Percentiles rank a stretch among this genome's conserved stretches.
phyloP scores from a whole-genome alignment of 2,113 vertebrate genomes.

The Austrofundulus limnaeus region DNA sequence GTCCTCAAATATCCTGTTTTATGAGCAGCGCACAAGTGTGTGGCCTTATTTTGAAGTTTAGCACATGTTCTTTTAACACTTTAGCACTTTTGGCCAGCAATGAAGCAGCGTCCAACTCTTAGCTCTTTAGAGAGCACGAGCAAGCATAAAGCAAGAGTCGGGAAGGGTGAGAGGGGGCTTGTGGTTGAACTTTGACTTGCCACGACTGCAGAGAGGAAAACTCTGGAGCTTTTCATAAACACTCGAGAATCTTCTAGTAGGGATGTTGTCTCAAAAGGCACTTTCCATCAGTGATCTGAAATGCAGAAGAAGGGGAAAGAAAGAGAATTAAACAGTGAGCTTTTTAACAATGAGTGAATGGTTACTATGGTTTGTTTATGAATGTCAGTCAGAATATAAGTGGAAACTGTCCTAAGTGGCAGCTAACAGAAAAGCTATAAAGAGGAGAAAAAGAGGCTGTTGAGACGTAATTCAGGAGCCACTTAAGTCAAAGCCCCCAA shows the following conservation, averaged over 20 bases:
- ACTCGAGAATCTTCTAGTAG: slow-evolving; percentile 72
- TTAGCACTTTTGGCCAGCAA: slow-evolving; percentile 61
- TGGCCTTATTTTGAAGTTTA: slow-evolving; percentile 71
- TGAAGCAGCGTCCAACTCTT: slow-evolving; percentile 29
- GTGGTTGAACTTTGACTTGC: slow-evolving; percentile 73
- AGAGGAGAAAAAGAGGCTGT: too few relatives aligned
- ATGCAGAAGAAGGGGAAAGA: slow-evolving; percentile 45
- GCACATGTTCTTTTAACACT: slow-evolving; percentile 60
- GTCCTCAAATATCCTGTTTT: slow-evolving; percentile 71
- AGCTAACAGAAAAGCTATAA: too few relatives aligned
- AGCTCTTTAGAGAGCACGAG: too few relatives aligned
- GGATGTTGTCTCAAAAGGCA: slow-evolving; percentile 85
- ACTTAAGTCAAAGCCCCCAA: too few relatives aligned
- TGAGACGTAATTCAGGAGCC: slow-evolving; percentile 44
- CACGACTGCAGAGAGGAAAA: slow-evolving; percentile 48
- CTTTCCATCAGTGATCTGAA: slow-evolving; percentile 86
- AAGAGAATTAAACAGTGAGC: slow-evolving; percentile 20
- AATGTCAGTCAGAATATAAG: slow-evolving; percentile 52
- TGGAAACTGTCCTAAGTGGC: slow-evolving; percentile 38
- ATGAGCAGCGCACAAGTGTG: slow-evolving; percentile 28
- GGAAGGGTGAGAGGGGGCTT: slow-evolving; percentile 38
- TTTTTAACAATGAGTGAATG: background rate
- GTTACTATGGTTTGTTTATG: background rate
- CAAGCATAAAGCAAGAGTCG: slow-evolving; percentile 64
- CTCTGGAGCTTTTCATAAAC: slow-evolving; percentile 64